phyloP scores from a whole-genome alignment of 2,797 vertebrate species.

The Pelodytes ibericus region DNA sequence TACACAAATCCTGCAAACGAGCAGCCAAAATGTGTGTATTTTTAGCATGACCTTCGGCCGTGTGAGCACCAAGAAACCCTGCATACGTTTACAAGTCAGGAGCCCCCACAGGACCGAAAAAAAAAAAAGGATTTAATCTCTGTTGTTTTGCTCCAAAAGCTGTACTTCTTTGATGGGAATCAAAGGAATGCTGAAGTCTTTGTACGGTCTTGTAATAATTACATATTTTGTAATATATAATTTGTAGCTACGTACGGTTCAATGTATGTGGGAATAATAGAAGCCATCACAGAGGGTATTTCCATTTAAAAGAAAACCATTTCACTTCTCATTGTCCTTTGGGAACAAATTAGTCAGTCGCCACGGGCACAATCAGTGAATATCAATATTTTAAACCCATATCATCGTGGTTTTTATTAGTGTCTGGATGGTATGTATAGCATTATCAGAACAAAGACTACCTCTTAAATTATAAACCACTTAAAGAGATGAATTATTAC shows the following conservation, averaged over 20 bases:
- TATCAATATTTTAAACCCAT: constrained; percentile 69
- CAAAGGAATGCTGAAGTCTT: constrained; percentile 66
- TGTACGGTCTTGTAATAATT: constrained; percentile 61
- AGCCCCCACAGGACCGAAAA: constrained; percentile 6
- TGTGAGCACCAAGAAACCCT: constrained; percentile 1
- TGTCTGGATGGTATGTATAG: constrained; percentile 62
- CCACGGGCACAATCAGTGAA: constrained; percentile 63
- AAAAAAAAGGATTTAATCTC: constrained; percentile 35
- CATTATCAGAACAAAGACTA: constrained; percentile 69
- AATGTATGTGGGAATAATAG: constrained; percentile 66
- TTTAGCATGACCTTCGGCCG: constrained; percentile 16
- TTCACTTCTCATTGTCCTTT: constrained; percentile 70
- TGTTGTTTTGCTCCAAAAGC: constrained; percentile 45
- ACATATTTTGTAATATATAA: constrained; percentile 57
- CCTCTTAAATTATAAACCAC: constrained; percentile 68
- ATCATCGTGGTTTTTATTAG: constrained; percentile 63
- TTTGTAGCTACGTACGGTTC: constrained; percentile 60
- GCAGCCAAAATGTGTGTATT: constrained; percentile 18
- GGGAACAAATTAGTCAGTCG: constrained; percentile 77
- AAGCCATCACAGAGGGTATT: constrained; percentile 66
- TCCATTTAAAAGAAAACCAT: constrained; percentile 71
- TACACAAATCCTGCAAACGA: neutral
- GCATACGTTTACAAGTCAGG: constrained; percentile 16
- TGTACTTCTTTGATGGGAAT: constrained; percentile 65
- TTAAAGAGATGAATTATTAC: constrained; percentile 68